Percentiles rank a stretch among this genome's conserved stretches.
Conservation (phyloP, 2,888 invertebrate genomes). For the Aethes cnicana region DNA sequence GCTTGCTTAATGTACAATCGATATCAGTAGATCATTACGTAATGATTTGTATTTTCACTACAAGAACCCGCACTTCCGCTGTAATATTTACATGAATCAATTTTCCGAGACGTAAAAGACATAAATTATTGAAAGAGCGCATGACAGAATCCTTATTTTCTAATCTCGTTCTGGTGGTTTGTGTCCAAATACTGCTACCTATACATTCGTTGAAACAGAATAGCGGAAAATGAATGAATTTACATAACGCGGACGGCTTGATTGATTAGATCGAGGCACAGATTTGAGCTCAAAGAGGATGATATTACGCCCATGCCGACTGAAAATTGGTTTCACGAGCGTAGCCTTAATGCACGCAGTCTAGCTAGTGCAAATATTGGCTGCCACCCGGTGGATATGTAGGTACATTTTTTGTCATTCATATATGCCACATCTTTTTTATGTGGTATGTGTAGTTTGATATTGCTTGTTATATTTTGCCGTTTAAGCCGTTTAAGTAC, state of each 20-base stretch:
- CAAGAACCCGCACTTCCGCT: neutral
- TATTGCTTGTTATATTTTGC: too few relatives aligned
- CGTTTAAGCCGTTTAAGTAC: neutral
- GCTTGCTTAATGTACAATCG: slow-evolving; percentile 64
- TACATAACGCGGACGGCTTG: slow-evolving; percentile 46
- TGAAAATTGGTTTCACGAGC: slow-evolving; percentile 38
- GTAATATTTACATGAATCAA: too few relatives aligned
- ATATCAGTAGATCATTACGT: slow-evolving; percentile 58
- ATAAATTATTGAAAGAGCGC: neutral
- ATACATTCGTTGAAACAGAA: slow-evolving; percentile 11
- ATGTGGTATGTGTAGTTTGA: too few relatives aligned
- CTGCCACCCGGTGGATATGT: too few relatives aligned
- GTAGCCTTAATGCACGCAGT: slow-evolving; percentile 3
- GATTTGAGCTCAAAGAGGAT: slow-evolving; percentile 47
- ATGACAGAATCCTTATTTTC: neutral
- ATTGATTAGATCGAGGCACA: slow-evolving; percentile 50
- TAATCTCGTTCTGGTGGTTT: slow-evolving; percentile 7
- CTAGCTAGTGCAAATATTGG: slow-evolving; percentile 1
- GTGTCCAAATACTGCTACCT: slow-evolving; percentile 9
- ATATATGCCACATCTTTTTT: too few relatives aligned
- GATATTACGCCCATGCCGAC: slow-evolving; percentile 48
- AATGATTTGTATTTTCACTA: slow-evolving; percentile 57
- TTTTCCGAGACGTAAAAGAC: too few relatives aligned
- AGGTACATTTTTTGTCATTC: too few relatives aligned
- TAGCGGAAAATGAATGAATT: slow-evolving; percentile 30